Percentiles rank a stretch among this genome's conserved stretches.
phyloP scores from a whole-genome alignment of 2,113 vertebrate genomes.

The Protomyctophum bolini region DNA sequence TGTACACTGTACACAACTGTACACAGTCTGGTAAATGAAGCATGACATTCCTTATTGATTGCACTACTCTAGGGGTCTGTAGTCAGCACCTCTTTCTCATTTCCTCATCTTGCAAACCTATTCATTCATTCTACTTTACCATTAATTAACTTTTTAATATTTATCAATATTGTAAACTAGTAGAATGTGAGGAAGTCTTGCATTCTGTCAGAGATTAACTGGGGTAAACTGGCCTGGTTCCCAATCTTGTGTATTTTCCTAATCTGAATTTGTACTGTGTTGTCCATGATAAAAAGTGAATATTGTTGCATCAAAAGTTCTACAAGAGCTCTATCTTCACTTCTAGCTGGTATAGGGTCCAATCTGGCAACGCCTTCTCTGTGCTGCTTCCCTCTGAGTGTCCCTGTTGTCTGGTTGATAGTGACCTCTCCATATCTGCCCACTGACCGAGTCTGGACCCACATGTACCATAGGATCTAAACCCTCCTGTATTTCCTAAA shows the following conservation, averaged over 20 bases:
- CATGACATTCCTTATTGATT: neutral
- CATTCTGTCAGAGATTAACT: neutral
- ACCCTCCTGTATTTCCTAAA: no score
- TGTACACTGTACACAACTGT: no score
- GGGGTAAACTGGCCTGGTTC: neutral
- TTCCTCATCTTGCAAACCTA: neutral
- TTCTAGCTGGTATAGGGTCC: no score
- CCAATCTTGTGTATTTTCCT: neutral
- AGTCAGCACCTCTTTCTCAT: neutral
- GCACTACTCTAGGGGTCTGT: neutral
- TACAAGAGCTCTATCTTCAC: neutral
- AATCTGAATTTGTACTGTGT: neutral
- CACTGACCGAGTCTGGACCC: no score
- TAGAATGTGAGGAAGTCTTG: neutral
- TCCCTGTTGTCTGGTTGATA: no score
- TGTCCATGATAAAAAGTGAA: slow-evolving; percentile 10
- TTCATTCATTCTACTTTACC: neutral
- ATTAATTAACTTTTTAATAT: neutral
- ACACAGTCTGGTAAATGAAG: neutral
- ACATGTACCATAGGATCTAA: no score
- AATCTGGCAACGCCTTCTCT: no score
- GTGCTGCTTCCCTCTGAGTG: no score
- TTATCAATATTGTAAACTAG: neutral
- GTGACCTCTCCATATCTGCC: no score
- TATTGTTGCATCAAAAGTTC: neutral